Evolutionary conservation across 2,888 invertebrate species (phyloP).

Genomic region (Rhabditophanes sp.): DNA sequence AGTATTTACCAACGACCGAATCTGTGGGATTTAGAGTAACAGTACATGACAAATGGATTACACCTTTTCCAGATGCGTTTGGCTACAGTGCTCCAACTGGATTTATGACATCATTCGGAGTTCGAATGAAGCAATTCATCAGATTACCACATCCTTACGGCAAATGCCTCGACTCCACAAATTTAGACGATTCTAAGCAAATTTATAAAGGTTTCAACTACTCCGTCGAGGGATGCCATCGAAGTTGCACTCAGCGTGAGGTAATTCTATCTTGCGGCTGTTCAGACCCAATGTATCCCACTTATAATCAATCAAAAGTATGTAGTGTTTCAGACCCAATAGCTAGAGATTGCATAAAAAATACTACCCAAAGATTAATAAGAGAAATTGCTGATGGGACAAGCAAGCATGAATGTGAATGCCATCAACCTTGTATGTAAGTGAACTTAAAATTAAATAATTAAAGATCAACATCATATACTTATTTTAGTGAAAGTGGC

Average conservation of each 20-base stretch:
- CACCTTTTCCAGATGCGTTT: constrained; percentile 43
- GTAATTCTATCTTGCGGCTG: constrained; percentile 31
- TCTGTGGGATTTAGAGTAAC: constrained; percentile 41
- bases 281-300: constrained; percentile 41
- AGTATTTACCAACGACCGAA: constrained; percentile 40
- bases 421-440: constrained; percentile 42
- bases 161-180: constrained; percentile 31
- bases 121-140: constrained; percentile 41
- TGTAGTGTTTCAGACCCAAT: constrained; percentile 30
- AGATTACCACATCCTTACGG: constrained; percentile 36
- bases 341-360: constrained; percentile 37
- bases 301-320: constrained; percentile 14
- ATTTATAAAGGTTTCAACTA: constrained; percentile 39
- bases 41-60: constrained; percentile 41
- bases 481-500: constrained; percentile 31
- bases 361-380: constrained; percentile 30
- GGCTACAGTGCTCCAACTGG: constrained; percentile 43
- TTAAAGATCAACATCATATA: constrained; percentile 1
- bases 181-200: constrained; percentile 22
- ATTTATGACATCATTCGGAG: constrained; percentile 40
- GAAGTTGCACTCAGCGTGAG: constrained; percentile 38
- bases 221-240: constrained; percentile 39
- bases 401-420: constrained; percentile 22
- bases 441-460: constrained; percentile 7
- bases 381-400: constrained; percentile 24